Evolutionary conservation across 1,140 invertebrate species (phyloP).

Genomic region (Drosophila nigromelanica): DNA sequence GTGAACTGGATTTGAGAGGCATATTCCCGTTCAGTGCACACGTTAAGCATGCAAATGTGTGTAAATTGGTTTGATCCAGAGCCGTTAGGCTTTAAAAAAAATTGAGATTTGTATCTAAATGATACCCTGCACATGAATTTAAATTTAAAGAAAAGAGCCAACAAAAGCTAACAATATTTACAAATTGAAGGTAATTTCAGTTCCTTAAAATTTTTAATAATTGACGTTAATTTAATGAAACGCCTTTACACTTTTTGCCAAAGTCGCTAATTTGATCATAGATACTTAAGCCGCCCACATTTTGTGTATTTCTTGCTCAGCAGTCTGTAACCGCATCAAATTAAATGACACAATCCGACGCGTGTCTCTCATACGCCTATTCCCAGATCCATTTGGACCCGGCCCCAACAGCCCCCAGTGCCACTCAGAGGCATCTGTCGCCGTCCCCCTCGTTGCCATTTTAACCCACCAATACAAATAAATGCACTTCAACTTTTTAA

Average conservation of each 20-base stretch:
- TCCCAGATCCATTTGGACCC: slow-evolving; percentile 24
- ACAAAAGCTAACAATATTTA: too few relatives aligned
- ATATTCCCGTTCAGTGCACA: slow-evolving; percentile 37
- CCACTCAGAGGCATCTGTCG: neutral
- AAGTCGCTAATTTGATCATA: slow-evolving; percentile 17
- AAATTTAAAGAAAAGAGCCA: too few relatives aligned
- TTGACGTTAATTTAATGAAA: slow-evolving; percentile 10
- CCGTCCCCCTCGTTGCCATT: slow-evolving; percentile 51
- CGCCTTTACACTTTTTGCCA: neutral
- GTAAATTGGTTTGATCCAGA: slow-evolving; percentile 34
- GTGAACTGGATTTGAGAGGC: slow-evolving; percentile 37
- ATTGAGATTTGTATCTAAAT: neutral
- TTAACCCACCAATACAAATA: slow-evolving; percentile 45
- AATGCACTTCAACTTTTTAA: slow-evolving; percentile 63
- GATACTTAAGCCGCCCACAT: slow-evolving; percentile 14
- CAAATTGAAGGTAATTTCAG: too few relatives aligned
- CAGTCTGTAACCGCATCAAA: slow-evolving; percentile 33
- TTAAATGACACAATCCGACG: slow-evolving; percentile 36
- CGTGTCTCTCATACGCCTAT: slow-evolving; percentile 48
- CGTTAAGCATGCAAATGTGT: slow-evolving; percentile 26
- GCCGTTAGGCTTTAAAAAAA: too few relatives aligned
- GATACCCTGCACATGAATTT: neutral
- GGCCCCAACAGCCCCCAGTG: slow-evolving; percentile 34
- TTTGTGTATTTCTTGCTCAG: neutral
- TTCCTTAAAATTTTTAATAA: too few relatives aligned